Percentiles rank a stretch among this genome's conserved stretches.
Evolutionary conservation across 2,797 vertebrate species (phyloP).

Genomic region (Hyperoplus immaculatus): DNA sequence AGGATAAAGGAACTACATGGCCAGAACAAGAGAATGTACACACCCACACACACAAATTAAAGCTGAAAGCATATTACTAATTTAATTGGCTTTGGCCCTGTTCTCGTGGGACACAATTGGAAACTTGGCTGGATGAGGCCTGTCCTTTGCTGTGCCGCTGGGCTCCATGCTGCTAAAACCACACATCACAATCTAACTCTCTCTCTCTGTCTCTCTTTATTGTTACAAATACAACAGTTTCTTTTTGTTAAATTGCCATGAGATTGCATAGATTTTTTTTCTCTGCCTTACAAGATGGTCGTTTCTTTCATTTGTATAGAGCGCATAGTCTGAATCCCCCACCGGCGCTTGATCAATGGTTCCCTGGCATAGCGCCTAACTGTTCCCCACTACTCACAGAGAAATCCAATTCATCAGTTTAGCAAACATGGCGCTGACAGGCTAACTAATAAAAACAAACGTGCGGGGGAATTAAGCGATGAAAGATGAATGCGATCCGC

Average conservation of each 20-base stretch:
- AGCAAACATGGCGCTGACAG: constrained; percentile 36
- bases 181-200: not conserved
- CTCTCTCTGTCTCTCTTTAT: not conserved
- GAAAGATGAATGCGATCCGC: constrained; percentile 31
- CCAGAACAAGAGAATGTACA: not conserved
- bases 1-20: no score
- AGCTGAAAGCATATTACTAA: constrained; percentile 19
- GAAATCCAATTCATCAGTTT: constrained; percentile 29
- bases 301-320: constrained; percentile 8
- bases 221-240: not conserved
- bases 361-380: constrained; percentile 36
- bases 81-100: constrained; percentile 48
- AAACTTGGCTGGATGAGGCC: constrained; percentile 1
- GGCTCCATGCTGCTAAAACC: constrained; percentile 5
- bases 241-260: not conserved
- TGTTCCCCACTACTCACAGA: not conserved
- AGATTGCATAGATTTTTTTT: not conserved
- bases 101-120: constrained; percentile 30
- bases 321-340: constrained; percentile 21
- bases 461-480: constrained; percentile 6
- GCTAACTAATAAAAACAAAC: constrained; percentile 39
- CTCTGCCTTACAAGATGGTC: not conserved
- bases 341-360: constrained; percentile 36
- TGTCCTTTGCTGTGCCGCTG: not conserved
- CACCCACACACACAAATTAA: not conserved